phyloP scores from a whole-genome alignment of 30 jellyfish, hydroid and myxozoan species.

The Cassiopea xamachana region DNA sequence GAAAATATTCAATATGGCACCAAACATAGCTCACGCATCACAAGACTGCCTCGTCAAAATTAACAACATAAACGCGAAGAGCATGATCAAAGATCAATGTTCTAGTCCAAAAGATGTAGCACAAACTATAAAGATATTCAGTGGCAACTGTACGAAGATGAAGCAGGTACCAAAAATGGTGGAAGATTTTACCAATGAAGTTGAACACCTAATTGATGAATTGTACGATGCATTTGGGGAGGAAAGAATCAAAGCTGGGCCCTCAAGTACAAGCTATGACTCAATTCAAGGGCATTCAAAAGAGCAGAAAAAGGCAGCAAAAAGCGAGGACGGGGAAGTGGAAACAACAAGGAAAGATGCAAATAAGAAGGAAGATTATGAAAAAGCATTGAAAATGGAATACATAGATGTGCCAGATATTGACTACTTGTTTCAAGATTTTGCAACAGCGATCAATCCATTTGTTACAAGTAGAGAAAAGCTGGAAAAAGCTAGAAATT shows the following conservation, averaged over 20 bases:
- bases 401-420: conserved; percentile 33
- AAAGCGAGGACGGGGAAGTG: background rate
- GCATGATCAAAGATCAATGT: conserved; percentile 29
- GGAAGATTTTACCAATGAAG: conserved; percentile 39
- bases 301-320: background rate
- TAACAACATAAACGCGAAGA: conserved; percentile 5
- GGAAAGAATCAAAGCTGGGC: conserved; percentile 1
- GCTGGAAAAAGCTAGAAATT: conserved; percentile 33
- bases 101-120: background rate
- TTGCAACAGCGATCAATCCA: conserved; percentile 47
- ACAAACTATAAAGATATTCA: conserved; percentile 23
- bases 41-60: background rate
- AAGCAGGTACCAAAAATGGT: conserved; percentile 52
- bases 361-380: conserved; percentile 1
- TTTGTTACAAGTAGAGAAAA: conserved; percentile 45
- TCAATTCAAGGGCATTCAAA: background rate
- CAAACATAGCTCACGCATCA: conserved; percentile 2
- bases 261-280: background rate
- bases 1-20: conserved; percentile 39
- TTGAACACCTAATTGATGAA: conserved; percentile 17
- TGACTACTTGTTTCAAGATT: conserved; percentile 27
- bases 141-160: conserved; percentile 35
- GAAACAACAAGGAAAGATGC: background rate
- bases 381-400: conserved; percentile 35
- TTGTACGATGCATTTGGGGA: conserved; percentile 10